Base-by-base conservation (phyloP, 2,888 invertebrate species). In the Liposcelis brunnea region DNA sequence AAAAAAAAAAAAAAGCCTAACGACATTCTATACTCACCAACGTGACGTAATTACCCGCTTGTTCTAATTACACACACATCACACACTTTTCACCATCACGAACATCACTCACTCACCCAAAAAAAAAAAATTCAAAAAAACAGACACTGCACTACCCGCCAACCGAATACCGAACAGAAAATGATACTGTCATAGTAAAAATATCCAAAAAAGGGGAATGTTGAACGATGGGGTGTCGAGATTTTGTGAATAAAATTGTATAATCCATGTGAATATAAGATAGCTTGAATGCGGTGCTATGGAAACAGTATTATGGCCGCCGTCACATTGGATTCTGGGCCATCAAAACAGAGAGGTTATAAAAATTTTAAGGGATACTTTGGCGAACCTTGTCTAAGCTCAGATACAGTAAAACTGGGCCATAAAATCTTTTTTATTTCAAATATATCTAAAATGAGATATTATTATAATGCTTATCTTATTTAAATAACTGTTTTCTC, bases 321-420 rank as follows among this genome's bases (percentile, higher is more conserved):
- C 40, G 40, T 40, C 40, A 40, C 40, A 40, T 40, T 40, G 40
- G 40, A 40, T 40, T 40, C 40, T 14, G 40, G 21, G 19, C 40
- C 40, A 40, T 40, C 40, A 40, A 40, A 40, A 40, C 40, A 40
- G 16, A 40, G 40, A 40, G 40, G 40, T 40, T 40, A 40, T 40
- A 40, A 40, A 40, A 40, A 40, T 40, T 40, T 40, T 40, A 40
- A 40, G 40, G 40, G 40, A 40, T 40, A 19, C 40, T 40, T 19
- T 21, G 40, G 40, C 40, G 40, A 40, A 40, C 40, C 40, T 40
- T 19, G 40, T 18, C 40, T 40, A 40, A 40, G 40, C 40, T 40
- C 21, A 16, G 21, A 40, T 21, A 16, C 40, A 40, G 40, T 40
- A 40, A 40, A 26, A 40, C 40, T 40, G 15, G 16, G 40, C 40